These are phyloP conservation scores for Cheilinus undulatus DNA, from an alignment of 2,113 vertebrate species.

Conservation along the genomic window DNA sequence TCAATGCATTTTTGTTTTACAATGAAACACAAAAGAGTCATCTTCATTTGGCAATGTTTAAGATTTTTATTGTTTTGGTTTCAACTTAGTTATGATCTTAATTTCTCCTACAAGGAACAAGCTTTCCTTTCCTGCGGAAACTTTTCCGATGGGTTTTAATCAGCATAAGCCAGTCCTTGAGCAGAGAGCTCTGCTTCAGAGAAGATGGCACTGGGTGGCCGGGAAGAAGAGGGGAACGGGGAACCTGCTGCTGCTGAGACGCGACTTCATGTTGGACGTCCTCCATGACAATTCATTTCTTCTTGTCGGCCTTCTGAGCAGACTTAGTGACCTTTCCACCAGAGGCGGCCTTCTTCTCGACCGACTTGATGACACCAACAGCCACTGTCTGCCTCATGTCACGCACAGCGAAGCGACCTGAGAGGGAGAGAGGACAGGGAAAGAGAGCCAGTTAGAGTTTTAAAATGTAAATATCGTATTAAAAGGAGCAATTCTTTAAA, in stretches of 20 bases:
- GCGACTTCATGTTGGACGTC: conserved; percentile 48
- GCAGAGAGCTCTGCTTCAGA: conserved; percentile 78
- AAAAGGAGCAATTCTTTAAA: not conserved
- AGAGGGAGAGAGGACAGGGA: not conserved
- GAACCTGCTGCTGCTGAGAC: conserved; percentile 52
- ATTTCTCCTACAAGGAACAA: conserved; percentile 55
- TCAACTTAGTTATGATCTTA: conserved; percentile 53
- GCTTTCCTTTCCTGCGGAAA: conserved; percentile 86
- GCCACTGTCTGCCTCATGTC: conserved; percentile 88
- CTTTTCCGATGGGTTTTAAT: conserved; percentile 86
- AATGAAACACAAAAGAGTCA: conserved; percentile 33
- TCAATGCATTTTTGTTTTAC: not conserved
- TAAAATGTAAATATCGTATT: not conserved
- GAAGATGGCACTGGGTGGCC: conserved; percentile 56
- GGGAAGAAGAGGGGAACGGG: conserved; percentile 26
- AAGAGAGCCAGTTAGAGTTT: not conserved
- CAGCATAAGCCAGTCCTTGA: conserved; percentile 87
- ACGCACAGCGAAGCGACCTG: conserved; percentile 83
- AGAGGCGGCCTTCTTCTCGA: conserved; percentile 79
- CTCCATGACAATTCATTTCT: conserved; percentile 80
- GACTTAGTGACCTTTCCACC: conserved; percentile 85
- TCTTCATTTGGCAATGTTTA: conserved; percentile 63
- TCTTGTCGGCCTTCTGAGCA: conserved; percentile 83
- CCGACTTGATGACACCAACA: conserved; percentile 85
- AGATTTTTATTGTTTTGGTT: conserved; percentile 70